Evolutionary conservation across 2,888 invertebrate species (phyloP).

Genomic region (Torymus texanus): DNA sequence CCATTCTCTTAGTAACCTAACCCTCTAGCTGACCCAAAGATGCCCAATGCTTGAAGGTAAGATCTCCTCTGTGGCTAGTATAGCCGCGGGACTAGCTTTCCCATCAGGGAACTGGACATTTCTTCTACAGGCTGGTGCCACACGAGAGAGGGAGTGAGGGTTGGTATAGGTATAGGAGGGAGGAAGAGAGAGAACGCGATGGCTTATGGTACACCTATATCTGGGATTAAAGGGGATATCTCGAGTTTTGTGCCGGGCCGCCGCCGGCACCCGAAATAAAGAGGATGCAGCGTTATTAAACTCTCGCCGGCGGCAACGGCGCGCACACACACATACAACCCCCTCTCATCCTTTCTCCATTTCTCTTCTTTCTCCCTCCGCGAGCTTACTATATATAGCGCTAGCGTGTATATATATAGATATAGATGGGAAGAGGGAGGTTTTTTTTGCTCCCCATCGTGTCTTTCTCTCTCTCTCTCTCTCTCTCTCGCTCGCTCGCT

Average conservation of each 20-base stretch:
- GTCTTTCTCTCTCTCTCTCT: not conserved
- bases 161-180: too few relatives aligned
- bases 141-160: too few relatives aligned
- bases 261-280: slow-evolving; percentile 64
- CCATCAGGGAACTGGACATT: slow-evolving; percentile 58
- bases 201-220: slow-evolving; percentile 66
- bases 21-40: not conserved
- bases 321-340: not conserved
- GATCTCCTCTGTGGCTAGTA: not conserved
- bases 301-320: slow-evolving; percentile 47
- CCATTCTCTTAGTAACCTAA: not conserved
- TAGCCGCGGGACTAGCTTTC: not conserved
- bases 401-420: not conserved
- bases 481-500: not conserved
- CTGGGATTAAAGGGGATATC: slow-evolving; percentile 70
- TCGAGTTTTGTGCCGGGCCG: slow-evolving; percentile 61
- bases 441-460: slow-evolving; percentile 36
- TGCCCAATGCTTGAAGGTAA: not conserved
- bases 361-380: slow-evolving; percentile 37
- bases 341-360: slow-evolving; percentile 48
- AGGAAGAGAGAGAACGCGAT: slow-evolving; percentile 2
- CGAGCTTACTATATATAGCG: slow-evolving; percentile 11
- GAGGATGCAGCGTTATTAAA: slow-evolving; percentile 71
- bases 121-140: slow-evolving; percentile 54
- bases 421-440: not conserved